Conservation (phyloP, 2,888 invertebrate genomes). For the Andrena chrysosceles region DNA sequence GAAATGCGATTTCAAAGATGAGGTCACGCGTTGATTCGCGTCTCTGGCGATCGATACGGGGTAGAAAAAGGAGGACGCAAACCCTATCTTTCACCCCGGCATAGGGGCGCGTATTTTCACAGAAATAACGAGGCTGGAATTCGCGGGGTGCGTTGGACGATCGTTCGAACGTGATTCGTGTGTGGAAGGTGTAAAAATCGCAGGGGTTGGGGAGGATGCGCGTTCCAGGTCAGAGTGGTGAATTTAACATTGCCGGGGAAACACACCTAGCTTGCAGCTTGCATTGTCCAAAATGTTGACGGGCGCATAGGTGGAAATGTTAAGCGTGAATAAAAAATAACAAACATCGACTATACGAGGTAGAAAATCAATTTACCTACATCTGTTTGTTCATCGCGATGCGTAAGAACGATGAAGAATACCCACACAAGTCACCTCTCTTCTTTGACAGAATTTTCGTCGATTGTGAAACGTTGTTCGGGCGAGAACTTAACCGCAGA, state of each 20-base stretch:
- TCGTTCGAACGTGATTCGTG: slow-evolving; percentile 51
- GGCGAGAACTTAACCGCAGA: neutral
- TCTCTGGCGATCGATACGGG: neutral
- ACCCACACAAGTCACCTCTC: neutral
- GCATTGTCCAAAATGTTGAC: neutral
- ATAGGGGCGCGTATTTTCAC: slow-evolving; percentile 10
- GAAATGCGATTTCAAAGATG: slow-evolving; percentile 22
- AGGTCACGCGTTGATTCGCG: slow-evolving; percentile 18
- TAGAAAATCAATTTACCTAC: slow-evolving; percentile 32
- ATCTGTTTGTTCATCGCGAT: neutral
- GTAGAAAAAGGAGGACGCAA: neutral
- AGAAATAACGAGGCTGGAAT: slow-evolving; percentile 38
- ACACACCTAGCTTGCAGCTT: neutral
- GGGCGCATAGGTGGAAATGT: neutral
- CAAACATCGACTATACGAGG: slow-evolving; percentile 1
- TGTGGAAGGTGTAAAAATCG: slow-evolving; percentile 40
- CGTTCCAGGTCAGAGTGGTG: neutral
- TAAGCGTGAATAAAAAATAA: slow-evolving; percentile 14
- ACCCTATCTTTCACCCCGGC: neutral
- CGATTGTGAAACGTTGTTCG: slow-evolving; percentile 1
- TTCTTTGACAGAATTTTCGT: slow-evolving; percentile 29
- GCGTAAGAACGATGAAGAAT: neutral
- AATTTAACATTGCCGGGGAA: slow-evolving; percentile 17
- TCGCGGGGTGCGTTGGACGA: slow-evolving; percentile 40
- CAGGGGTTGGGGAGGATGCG: neutral